Percentiles rank a stretch among this genome's conserved stretches.
phyloP scores from a whole-genome alignment of 2,797 vertebrate species.

The Xenentodon cancila region DNA sequence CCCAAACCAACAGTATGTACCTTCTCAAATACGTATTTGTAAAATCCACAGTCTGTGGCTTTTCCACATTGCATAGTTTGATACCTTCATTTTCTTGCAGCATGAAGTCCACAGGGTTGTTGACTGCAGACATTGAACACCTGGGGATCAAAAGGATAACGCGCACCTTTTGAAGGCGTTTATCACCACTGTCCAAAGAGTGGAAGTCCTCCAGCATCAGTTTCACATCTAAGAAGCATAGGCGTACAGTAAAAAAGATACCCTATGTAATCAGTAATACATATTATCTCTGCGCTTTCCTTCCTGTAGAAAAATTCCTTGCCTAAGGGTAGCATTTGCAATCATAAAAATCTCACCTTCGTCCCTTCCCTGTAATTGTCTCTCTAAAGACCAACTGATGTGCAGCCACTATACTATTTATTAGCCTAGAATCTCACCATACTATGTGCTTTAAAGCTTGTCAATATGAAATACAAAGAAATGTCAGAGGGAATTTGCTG shows the following conservation, averaged over 20 bases:
- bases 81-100: no score
- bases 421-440: conserved; percentile 1
- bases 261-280: conserved; percentile 10
- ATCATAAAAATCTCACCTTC: conserved; percentile 46
- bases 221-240: conserved; percentile 83
- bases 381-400: conserved; percentile 19
- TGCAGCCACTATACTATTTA: conserved; percentile 28
- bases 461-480: not conserved
- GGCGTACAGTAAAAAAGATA: conserved; percentile 21
- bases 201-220: conserved; percentile 84
- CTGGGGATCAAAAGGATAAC: conserved; percentile 38
- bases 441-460: conserved; percentile 5
- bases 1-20: no score
- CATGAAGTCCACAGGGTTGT: no score
- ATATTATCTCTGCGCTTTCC: conserved; percentile 21
- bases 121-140: no score
- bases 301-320: not conserved
- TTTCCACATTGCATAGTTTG: no score
- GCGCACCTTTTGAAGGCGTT: conserved; percentile 80
- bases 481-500: conserved; percentile 12
- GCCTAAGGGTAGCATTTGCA: conserved; percentile 31
- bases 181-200: conserved; percentile 77
- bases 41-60: no score
- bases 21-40: no score
- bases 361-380: conserved; percentile 32